Conservation (phyloP, 2,888 invertebrate species). For the Drosophila differens region DNA sequence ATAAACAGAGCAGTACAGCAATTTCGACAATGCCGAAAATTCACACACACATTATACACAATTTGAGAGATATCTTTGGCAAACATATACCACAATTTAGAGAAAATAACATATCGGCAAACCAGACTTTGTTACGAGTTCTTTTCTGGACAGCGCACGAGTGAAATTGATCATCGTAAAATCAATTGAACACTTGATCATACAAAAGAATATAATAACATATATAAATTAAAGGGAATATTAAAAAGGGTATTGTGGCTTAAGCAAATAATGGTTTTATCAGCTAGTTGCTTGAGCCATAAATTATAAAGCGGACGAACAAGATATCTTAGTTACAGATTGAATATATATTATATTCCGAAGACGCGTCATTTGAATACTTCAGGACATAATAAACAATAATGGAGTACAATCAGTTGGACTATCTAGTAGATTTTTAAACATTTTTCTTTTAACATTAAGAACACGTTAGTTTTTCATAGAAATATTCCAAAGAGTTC, state of each 20-base stretch:
- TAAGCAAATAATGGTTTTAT: background rate
- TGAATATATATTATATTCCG: background rate
- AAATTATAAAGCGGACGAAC: background rate
- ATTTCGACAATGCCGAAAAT: slow-evolving; percentile 52
- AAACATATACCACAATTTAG: background rate
- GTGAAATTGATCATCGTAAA: background rate
- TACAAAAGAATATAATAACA: background rate
- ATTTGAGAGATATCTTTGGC: background rate
- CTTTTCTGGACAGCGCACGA: background rate
- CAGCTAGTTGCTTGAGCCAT: background rate
- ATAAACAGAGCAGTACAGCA: slow-evolving; percentile 7
- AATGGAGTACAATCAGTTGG: too few species aligned
- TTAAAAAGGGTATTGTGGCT: background rate
- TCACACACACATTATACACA: slow-evolving; percentile 35
- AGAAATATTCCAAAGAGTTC: background rate
- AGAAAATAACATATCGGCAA: background rate
- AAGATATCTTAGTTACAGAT: background rate
- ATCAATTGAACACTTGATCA: background rate
- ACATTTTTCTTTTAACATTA: background rate
- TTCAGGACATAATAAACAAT: background rate
- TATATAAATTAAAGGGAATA: background rate
- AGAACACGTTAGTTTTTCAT: background rate
- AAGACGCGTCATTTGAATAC: background rate
- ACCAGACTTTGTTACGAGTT: background rate
- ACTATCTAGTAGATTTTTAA: background rate